Evolutionary conservation across 2,113 vertebrate genomes (phyloP).

Genomic region (Marmota flaviventris): DNA sequence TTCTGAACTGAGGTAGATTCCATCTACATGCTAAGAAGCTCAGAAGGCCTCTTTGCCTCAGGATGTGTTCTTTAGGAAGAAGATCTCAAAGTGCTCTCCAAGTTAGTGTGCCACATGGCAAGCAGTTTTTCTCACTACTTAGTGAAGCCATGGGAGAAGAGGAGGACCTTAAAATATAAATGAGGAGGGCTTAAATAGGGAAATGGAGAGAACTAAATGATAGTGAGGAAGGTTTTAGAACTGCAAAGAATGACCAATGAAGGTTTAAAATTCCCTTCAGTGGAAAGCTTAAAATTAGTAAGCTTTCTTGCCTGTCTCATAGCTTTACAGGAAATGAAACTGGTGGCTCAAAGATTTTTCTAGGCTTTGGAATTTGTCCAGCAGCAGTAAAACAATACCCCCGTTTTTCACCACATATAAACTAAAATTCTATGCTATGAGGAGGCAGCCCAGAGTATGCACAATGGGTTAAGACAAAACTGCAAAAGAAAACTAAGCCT

Average conservation of each 20-base stretch:
- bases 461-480: constrained; percentile 41
- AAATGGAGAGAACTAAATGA: constrained; percentile 26
- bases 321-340: constrained; percentile 44
- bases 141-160: neutral
- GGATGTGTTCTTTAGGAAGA: neutral
- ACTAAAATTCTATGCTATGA: constrained; percentile 33
- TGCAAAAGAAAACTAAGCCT: constrained; percentile 13
- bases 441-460: neutral
- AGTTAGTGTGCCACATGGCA: neutral
- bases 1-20: constrained; percentile 1
- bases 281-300: constrained; percentile 55
- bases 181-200: neutral
- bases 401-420: neutral
- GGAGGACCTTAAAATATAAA: neutral
- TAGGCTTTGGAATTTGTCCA: constrained; percentile 52
- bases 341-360: constrained; percentile 27
- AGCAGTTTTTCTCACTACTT: neutral
- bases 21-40: neutral
- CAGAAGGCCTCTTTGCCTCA: constrained; percentile 14
- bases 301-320: constrained; percentile 37
- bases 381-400: constrained; percentile 7
- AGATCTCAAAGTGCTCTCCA: neutral
- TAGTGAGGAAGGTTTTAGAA: constrained; percentile 2
- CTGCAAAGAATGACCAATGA: constrained; percentile 30
- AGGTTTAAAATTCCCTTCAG: neutral